A percentile compares a stretch with the other conserved stretches of the same genome.
These are phyloP conservation scores for Oegoconia quadripuncta DNA, from an alignment of 2,888 invertebrate species.

Conservation along the genomic window DNA sequence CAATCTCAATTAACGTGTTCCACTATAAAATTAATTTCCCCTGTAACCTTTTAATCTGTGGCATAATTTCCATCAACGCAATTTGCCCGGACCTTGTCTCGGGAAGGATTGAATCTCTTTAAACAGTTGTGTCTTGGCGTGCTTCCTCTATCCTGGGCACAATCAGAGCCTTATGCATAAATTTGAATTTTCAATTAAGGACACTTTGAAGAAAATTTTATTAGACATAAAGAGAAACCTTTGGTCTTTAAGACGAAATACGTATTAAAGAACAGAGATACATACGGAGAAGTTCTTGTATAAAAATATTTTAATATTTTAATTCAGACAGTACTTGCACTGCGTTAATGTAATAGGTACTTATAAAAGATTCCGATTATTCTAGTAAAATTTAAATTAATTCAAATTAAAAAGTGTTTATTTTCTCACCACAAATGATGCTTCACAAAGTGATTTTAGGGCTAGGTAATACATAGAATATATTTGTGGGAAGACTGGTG, in stretches of 20 bases:
- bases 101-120: slow-evolving; percentile 58
- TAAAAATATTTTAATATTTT: no score
- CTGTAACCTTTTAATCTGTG: slow-evolving; percentile 49
- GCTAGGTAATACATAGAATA: no score
- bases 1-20: slow-evolving; percentile 13
- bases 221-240: slow-evolving; percentile 76
- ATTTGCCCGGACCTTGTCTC: slow-evolving; percentile 54
- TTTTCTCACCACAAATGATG: no score
- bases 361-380: no score
- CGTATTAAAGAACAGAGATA: slow-evolving; percentile 48
- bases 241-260: slow-evolving; percentile 72
- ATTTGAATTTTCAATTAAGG: slow-evolving; percentile 79
- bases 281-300: slow-evolving; percentile 32
- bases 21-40: slow-evolving; percentile 44
- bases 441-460: no score
- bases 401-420: no score
- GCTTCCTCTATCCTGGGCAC: slow-evolving; percentile 47
- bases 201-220: slow-evolving; percentile 77
- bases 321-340: no score
- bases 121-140: slow-evolving; percentile 45
- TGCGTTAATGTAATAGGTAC: no score
- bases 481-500: no score
- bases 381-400: no score
- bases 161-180: slow-evolving; percentile 79
- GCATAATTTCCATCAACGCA: slow-evolving; percentile 60